phyloP scores from a whole-genome alignment of 1,140 invertebrate genomes.

The Drosophila tani region DNA sequence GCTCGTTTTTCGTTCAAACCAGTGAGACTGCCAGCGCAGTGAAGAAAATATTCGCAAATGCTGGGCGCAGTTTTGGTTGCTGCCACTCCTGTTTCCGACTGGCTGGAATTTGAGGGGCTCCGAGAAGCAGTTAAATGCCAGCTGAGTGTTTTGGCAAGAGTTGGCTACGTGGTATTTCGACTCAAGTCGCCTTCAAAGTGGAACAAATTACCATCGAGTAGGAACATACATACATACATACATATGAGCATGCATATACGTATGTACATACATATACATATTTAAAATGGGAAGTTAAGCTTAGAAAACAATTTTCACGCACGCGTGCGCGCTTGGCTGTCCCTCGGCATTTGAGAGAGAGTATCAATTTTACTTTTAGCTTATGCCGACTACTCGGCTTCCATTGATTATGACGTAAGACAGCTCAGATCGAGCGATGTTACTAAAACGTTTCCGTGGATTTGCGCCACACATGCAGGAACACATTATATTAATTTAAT shows the following conservation, averaged over 20 bases:
- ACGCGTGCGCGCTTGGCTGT: slow-evolving; percentile 62
- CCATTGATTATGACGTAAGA: slow-evolving; percentile 63
- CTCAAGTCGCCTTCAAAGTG: slow-evolving; percentile 25
- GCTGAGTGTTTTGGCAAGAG: slow-evolving; percentile 55
- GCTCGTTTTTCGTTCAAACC: not conserved
- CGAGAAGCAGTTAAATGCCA: slow-evolving; percentile 65
- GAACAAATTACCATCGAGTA: slow-evolving; percentile 39
- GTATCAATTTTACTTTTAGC: slow-evolving; percentile 74
- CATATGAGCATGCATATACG: not conserved
- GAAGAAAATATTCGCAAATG: slow-evolving; percentile 22
- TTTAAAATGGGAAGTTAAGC: slow-evolving; percentile 9
- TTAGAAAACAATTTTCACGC: slow-evolving; percentile 74
- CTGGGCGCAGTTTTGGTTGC: slow-evolving; percentile 48
- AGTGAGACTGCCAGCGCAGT: not conserved
- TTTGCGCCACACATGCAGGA: slow-evolving; percentile 22
- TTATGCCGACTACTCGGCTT: slow-evolving; percentile 11
- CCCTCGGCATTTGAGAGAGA: slow-evolving; percentile 51
- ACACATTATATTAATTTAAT: slow-evolving; percentile 54
- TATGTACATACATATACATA: not conserved
- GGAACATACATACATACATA: not conserved
- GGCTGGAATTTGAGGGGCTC: slow-evolving; percentile 46
- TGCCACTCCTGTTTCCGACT: slow-evolving; percentile 65
- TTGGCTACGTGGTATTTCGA: slow-evolving; percentile 38
- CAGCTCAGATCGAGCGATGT: not conserved
- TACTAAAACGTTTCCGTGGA: slow-evolving; percentile 40